Base-by-base conservation (phyloP, 2,113 vertebrate species). In the Anser cygnoides region DNA sequence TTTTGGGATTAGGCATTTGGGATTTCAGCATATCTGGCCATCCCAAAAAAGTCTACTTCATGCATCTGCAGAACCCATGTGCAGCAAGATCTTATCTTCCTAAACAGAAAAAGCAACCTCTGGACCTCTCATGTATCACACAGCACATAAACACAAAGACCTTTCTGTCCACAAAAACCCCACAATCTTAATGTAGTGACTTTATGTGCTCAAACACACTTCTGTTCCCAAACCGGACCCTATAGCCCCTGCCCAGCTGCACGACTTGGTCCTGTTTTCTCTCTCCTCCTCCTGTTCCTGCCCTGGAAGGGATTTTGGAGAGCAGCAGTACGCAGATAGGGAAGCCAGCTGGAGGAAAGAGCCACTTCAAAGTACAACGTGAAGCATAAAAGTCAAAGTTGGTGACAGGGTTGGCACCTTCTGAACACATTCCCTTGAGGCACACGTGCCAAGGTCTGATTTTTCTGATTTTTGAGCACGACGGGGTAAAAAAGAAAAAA, bases 401-500 rank as follows among this genome's bases (percentile, higher is more conserved):
- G 80, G 62, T 75, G 82, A 44, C 65, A 63, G 19, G 3, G 41
- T 23, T 77, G 81, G n/a, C 0, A 0, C 37, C 58, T 85, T 57
- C 74, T 76, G 70, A 95, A 62, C 75, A 63, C 65, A 13, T 9
- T 84, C 52, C 65, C 58, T 78, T 58, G 26, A 93, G 77, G 58
- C 41, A 62, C 29, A 37, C 52, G 11, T 46, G 52, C 43, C 80
- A 88, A 82, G 44, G 65, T 68, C 20, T 65, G 22, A 29, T 43
- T 86, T 79, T 44, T 23, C 41, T 41, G 20, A 23, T 75, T 75
- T 91, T 58, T 33, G 2, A 84, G 63, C 5, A 52, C 61, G 41
- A 80, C 17, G 37, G 1, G 1, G 20, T 7, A 87, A 13, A 66
- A 71, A 35, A 71, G 14, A 66, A 74, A 33, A 70, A 3, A 57